Percentiles rank a stretch among this genome's conserved stretches.
Evolutionary conservation across 1,140 invertebrate species (phyloP).

Genomic region (Acromyrmex heyeri): DNA sequence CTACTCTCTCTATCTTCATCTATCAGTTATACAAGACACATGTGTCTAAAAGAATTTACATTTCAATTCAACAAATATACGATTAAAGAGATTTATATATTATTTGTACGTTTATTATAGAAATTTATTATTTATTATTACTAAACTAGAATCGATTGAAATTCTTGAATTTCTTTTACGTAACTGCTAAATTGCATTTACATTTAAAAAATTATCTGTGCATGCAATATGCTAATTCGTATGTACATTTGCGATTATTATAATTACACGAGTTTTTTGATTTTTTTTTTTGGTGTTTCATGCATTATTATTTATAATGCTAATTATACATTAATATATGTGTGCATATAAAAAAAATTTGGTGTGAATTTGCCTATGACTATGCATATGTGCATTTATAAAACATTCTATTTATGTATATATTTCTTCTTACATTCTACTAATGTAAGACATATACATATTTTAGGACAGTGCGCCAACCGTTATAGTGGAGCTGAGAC

Average conservation of each 20-base stretch:
- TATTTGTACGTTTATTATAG: neutral
- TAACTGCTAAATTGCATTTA: neutral
- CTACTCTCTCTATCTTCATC: no score
- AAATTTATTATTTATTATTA: neutral
- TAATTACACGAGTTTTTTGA: neutral
- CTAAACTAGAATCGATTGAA: neutral
- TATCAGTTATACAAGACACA: neutral
- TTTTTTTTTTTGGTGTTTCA: neutral
- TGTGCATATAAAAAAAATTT: neutral
- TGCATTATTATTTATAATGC: neutral
- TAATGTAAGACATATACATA: neutral
- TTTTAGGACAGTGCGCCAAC: neutral
- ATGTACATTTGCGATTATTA: neutral
- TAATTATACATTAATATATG: neutral
- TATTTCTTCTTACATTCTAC: neutral
- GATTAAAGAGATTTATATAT: neutral
- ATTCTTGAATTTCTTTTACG: neutral
- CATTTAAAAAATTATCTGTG: neutral
- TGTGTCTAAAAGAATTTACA: neutral
- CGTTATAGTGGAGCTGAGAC: neutral
- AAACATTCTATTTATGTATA: constrained; percentile 4
- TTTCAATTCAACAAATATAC: neutral
- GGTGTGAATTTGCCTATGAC: neutral
- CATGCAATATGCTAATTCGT: neutral
- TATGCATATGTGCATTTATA: neutral